A percentile compares a stretch with the other conserved stretches of the same genome.
Evolutionary conservation across 2,888 invertebrate genomes (phyloP).

Genomic region (Pammene aurita): DNA sequence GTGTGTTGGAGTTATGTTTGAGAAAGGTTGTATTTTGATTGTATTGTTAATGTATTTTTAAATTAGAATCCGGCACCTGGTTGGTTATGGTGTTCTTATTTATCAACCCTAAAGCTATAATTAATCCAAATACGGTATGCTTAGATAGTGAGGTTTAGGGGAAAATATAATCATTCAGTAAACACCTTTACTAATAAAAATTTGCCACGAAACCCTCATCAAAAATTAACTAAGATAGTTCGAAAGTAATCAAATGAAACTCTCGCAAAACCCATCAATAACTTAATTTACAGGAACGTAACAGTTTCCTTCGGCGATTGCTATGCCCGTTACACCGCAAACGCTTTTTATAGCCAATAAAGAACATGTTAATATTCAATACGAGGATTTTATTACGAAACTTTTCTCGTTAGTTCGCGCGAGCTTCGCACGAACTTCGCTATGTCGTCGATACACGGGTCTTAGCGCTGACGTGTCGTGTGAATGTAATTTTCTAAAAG

Average conservation of each 20-base stretch:
- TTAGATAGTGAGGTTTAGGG: no score
- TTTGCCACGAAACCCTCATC: conserved; percentile 14
- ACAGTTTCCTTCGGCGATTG: conserved; percentile 60
- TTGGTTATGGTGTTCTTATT: no score
- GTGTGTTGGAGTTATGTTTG: no score
- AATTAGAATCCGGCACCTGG: no score
- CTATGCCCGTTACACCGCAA: conserved; percentile 58
- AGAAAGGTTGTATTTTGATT: no score
- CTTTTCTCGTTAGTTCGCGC: conserved; percentile 68
- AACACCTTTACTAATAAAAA: conserved; percentile 6
- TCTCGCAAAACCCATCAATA: conserved; percentile 47
- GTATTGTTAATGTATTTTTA: no score
- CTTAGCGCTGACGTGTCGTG: conserved; percentile 35
- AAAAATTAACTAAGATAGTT: conserved; percentile 45
- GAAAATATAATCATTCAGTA: no score
- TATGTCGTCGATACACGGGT: conserved; percentile 54
- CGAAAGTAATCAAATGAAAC: conserved; percentile 54
- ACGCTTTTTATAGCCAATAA: conserved; percentile 66
- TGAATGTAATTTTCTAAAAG: conserved; percentile 38
- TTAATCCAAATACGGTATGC: no score
- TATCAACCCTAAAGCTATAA: no score
- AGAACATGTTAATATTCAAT: conserved; percentile 76
- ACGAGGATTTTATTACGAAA: conserved; percentile 73
- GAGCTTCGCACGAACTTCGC: conserved; percentile 52
- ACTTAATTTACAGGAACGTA: conserved; percentile 53